A percentile compares a stretch with the other conserved stretches of the same genome.
phyloP scores from a whole-genome alignment of 2,113 vertebrate species.

The Symphodus melops region DNA sequence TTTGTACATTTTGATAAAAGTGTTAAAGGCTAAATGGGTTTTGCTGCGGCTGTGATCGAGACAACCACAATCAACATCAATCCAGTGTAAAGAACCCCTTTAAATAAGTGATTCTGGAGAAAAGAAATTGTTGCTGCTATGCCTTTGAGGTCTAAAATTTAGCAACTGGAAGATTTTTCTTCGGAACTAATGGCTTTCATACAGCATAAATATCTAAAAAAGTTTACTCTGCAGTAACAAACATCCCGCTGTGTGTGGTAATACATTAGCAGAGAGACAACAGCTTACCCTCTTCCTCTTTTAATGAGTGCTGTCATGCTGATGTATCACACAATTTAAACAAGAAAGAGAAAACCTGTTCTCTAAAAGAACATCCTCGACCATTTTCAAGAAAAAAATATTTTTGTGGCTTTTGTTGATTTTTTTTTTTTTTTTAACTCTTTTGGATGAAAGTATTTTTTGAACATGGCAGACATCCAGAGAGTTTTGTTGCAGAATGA shows the following conservation, averaged over 20 bases:
- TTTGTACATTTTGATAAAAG: neutral
- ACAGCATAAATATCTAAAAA: neutral
- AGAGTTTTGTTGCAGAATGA: neutral
- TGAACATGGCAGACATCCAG: neutral
- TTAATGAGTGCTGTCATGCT: conserved; percentile 13
- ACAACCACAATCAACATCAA: neutral
- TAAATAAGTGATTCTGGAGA: neutral
- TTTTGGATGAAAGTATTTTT: neutral
- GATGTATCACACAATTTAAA: conserved; percentile 17
- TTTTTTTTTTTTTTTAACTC: neutral
- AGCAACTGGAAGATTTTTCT: neutral
- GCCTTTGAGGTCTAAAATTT: neutral
- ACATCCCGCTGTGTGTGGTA: conserved; percentile 1
- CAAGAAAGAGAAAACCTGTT: neutral
- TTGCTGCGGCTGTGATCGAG: neutral
- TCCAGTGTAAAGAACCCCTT: neutral
- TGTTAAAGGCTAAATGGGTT: neutral
- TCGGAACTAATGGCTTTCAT: neutral
- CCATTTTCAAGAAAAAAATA: neutral
- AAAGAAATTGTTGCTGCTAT: neutral
- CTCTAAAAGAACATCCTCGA: neutral
- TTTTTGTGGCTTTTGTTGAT: neutral
- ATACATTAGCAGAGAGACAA: neutral
- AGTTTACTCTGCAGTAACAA: neutral
- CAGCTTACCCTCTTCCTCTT: neutral